These are phyloP conservation scores for Eulemur macaco DNA, from an alignment of 2,113 vertebrate species.

Conservation along the genomic window DNA sequence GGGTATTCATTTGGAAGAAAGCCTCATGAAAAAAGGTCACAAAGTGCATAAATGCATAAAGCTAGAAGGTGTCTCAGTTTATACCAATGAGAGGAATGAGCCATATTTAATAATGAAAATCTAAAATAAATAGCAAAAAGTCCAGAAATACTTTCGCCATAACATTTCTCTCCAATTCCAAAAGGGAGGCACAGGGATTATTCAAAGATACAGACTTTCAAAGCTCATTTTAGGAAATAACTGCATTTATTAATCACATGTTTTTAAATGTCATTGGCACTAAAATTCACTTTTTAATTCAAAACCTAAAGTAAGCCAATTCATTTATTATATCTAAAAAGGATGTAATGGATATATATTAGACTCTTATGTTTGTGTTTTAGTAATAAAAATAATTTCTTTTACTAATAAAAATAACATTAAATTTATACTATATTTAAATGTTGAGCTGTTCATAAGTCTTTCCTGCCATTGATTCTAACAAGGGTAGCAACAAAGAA, in stretches of 20 bases:
- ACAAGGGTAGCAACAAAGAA: background rate
- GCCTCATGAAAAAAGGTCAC: background rate
- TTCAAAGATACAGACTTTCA: background rate
- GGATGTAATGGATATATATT: background rate
- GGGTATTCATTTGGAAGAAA: background rate
- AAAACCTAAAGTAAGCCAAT: background rate
- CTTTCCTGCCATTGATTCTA: slow-evolving; percentile 1
- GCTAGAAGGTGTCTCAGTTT: background rate
- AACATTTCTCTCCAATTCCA: background rate
- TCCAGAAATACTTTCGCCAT: background rate
- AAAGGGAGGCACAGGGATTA: background rate
- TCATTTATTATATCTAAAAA: background rate
- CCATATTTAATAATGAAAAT: background rate
- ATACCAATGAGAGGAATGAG: background rate
- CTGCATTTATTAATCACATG: background rate
- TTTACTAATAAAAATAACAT: background rate
- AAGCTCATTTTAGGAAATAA: slow-evolving; percentile 6
- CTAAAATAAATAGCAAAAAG: background rate
- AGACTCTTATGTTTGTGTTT: background rate
- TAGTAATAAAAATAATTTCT: background rate
- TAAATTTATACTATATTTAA: background rate
- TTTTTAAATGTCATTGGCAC: background rate
- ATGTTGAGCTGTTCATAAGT: background rate
- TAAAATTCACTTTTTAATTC: background rate
- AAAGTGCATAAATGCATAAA: background rate